A percentile compares a stretch with the other conserved stretches of the same genome.
phyloP scores from a whole-genome alignment of 1,140 invertebrate genomes.

The Bombus waltoni region DNA sequence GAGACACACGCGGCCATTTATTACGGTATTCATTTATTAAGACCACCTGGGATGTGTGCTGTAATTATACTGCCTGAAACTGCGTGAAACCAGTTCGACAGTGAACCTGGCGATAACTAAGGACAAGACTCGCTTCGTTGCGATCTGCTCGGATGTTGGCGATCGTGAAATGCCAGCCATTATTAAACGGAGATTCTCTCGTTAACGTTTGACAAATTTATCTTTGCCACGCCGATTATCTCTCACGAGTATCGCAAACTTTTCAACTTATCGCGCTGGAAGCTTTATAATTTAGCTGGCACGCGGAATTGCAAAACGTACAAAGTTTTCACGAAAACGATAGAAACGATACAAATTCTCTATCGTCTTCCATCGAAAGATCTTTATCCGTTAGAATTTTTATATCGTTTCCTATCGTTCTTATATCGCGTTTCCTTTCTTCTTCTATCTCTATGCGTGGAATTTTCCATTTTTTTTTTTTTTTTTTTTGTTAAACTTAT shows the following conservation, averaged over 20 bases:
- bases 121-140: background rate
- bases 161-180: background rate
- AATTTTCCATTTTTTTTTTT: background rate
- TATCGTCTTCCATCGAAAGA: too few species aligned
- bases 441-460: background rate
- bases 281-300: too few species aligned
- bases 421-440: too few species aligned
- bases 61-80: slow-evolving; percentile 39
- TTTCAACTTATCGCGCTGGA: too few species aligned
- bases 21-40: slow-evolving; percentile 52
- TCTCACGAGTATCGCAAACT: background rate
- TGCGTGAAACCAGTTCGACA: slow-evolving; percentile 54
- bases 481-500: background rate
- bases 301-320: too few species aligned
- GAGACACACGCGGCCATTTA: slow-evolving; percentile 25
- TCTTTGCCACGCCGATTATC: too few species aligned
- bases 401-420: too few species aligned
- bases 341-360: too few species aligned
- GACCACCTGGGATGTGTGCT: slow-evolving; percentile 49
- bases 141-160: background rate
- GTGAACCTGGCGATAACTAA: slow-evolving; percentile 32
- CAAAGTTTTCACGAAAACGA: too few species aligned
- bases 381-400: too few species aligned
- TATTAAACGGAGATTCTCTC: background rate
- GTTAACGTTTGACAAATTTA: background rate